Percentiles rank a stretch among this genome's conserved stretches.
Conservation (phyloP, 2,113 vertebrate species). For the Jacana jacana region DNA sequence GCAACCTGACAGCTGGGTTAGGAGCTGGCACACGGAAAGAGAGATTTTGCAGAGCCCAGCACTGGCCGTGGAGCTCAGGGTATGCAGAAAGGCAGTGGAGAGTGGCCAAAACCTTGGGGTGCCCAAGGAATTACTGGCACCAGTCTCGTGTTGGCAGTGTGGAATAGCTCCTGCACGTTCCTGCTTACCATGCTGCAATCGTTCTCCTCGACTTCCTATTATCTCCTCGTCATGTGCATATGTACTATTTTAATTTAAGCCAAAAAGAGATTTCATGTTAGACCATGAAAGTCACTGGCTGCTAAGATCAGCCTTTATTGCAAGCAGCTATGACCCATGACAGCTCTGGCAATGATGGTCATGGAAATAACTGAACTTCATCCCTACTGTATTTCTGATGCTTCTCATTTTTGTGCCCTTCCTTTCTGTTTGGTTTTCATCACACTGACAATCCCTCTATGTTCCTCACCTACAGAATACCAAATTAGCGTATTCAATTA, state of each 20-base stretch:
- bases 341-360: neutral
- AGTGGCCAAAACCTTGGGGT: accelerated
- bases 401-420: conserved; percentile 10
- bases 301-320: conserved; percentile 18
- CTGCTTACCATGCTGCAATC: neutral
- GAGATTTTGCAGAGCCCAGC: neutral
- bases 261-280: conserved; percentile 34
- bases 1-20: neutral
- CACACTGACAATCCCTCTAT: neutral
- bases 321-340: neutral
- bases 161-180: neutral
- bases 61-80: neutral
- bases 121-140: neutral
- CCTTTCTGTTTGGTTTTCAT: conserved; percentile 14
- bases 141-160: neutral
- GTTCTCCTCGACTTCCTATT: neutral
- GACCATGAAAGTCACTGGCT: neutral
- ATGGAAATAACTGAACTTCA: neutral
- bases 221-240: conserved; percentile 4
- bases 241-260: conserved; percentile 29
- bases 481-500: neutral
- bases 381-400: neutral
- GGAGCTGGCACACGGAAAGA: neutral
- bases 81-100: neutral
- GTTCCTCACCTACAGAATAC: neutral